These are phyloP conservation scores for Rhinichthys osculus DNA, from an alignment of 2,797 vertebrate species.

Conservation along the genomic window DNA sequence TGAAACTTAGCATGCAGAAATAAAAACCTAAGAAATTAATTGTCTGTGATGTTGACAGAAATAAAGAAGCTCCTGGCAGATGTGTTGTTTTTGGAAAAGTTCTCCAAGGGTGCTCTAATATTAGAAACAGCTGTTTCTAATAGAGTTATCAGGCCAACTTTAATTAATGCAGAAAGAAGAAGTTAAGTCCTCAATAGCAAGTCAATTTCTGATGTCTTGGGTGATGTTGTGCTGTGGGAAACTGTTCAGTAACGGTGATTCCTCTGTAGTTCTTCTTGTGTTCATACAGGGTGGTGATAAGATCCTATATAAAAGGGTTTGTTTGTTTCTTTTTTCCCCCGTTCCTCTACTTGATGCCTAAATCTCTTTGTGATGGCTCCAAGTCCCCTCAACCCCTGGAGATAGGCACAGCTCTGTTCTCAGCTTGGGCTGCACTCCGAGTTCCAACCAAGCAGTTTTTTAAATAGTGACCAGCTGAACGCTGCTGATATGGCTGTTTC, in stretches of 20 bases:
- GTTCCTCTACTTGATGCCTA: conserved; percentile 45
- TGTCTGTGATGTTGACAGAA: conserved; percentile 48
- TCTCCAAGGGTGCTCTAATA: conserved; percentile 39
- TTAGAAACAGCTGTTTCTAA: conserved; percentile 40
- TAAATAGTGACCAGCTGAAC: conserved; percentile 58
- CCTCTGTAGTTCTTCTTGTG: conserved; percentile 43
- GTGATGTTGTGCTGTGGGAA: conserved; percentile 24
- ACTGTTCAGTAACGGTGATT: conserved; percentile 15
- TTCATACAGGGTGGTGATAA: conserved; percentile 59
- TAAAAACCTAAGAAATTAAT: conserved; percentile 5
- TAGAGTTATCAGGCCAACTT: conserved; percentile 39
- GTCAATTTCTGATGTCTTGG: conserved; percentile 29
- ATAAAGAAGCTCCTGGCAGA: conserved; percentile 37
- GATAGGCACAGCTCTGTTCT: conserved; percentile 55
- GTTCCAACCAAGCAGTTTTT: conserved; percentile 46
- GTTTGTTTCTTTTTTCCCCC: conserved; percentile 32
- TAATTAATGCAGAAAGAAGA: conserved; percentile 43
- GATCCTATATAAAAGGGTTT: conserved; percentile 56
- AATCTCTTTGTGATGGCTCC: conserved; percentile 58
- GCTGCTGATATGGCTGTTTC: conserved; percentile 60
- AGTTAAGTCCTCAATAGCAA: conserved; percentile 26
- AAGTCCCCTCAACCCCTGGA: conserved; percentile 53
- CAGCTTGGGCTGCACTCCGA: conserved; percentile 38
- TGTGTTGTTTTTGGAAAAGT: conserved; percentile 33
- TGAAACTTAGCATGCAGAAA: conserved; percentile 26